Evolutionary conservation across 2,888 invertebrate genomes (phyloP), one percentile per base, ranked within the genome.

Genomic region (Cryptocephalus moraei): DNA sequence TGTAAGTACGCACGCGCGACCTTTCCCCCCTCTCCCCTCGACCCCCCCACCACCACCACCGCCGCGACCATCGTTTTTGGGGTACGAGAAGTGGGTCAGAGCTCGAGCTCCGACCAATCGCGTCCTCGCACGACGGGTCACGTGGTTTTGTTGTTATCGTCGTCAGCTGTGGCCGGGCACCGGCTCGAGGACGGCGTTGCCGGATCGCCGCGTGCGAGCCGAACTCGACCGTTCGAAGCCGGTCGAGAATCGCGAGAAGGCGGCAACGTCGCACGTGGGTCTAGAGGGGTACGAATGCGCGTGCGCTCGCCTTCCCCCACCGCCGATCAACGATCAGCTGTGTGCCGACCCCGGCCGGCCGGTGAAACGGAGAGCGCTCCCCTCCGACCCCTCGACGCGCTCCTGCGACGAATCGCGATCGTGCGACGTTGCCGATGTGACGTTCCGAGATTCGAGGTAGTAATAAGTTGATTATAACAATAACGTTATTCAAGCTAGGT

Each of bases 81-180:
- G 6, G 22, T 22, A 22, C 22, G 22, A 22, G 22, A 22, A 22
- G 72, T 78, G 76, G 78, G 78, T 78, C 78, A 77, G 50, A 50
- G 52, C 49, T 54, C 49, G 52, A 56, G 53, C 22, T 6, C 3
- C 22, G 22, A 52, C 78, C 75, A 77, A 77, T 76, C 55, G 59
- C 52, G 49, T 54, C 64, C 59, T 44, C 46, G 47, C 60, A 59
- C 58, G 58, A 56, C 11, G 56, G 59, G 66, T 80, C 80, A 80
- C 80, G 74, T 80, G 80, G 76, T 67, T 77, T 79, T 80, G 79
- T 80, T 80, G 79, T 79, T 78, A 78, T 78, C 78, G 75, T 78
- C 78, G 78, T 78, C 78, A 79, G 78, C 77, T 70, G 63, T 66
- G 67, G 69, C 68, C 65, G 66, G 65, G 67, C 45, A 39, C 32